Conservation (phyloP, 2,888 invertebrate genomes). For the Odontothrips loti region DNA sequence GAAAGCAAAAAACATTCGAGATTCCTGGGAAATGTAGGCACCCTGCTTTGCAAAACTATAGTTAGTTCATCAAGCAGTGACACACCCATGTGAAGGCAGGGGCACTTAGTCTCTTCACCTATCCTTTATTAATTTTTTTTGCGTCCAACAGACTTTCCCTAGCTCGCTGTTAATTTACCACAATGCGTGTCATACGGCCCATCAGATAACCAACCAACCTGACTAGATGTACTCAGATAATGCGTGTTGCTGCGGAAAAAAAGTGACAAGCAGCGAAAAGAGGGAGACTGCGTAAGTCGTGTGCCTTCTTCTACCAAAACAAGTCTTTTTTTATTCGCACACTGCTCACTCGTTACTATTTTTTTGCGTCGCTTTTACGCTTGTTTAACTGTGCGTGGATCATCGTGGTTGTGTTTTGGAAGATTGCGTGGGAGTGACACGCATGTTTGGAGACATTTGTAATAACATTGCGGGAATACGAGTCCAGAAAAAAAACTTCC, state of each 20-base stretch:
- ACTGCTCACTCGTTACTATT: neutral
- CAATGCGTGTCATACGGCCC: slow-evolving; percentile 21
- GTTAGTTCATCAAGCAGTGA: too few relatives aligned
- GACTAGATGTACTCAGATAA: neutral
- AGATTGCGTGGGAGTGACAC: slow-evolving; percentile 24
- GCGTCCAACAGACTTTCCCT: too few relatives aligned
- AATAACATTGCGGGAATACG: slow-evolving; percentile 9
- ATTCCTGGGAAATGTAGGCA: too few relatives aligned
- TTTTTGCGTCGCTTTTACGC: neutral
- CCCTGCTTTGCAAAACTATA: too few relatives aligned
- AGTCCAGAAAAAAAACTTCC: neutral
- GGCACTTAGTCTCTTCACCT: too few relatives aligned
- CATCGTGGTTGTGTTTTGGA: slow-evolving; percentile 3
- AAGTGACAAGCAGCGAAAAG: neutral
- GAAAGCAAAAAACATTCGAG: too few relatives aligned
- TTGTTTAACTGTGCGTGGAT: slow-evolving; percentile 13
- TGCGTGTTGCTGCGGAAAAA: neutral
- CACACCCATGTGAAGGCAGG: too few relatives aligned
- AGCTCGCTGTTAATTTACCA: slow-evolving; percentile 5
- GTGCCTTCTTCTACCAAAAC: slow-evolving; percentile 8
- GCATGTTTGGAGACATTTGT: neutral
- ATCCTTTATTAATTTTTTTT: neutral
- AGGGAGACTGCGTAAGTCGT: neutral
- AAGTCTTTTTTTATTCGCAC: neutral
- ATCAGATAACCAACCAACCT: neutral